These are phyloP conservation scores for Gobiocypris rarus DNA, from an alignment of 2,113 vertebrate species.

Conservation along the genomic window DNA sequence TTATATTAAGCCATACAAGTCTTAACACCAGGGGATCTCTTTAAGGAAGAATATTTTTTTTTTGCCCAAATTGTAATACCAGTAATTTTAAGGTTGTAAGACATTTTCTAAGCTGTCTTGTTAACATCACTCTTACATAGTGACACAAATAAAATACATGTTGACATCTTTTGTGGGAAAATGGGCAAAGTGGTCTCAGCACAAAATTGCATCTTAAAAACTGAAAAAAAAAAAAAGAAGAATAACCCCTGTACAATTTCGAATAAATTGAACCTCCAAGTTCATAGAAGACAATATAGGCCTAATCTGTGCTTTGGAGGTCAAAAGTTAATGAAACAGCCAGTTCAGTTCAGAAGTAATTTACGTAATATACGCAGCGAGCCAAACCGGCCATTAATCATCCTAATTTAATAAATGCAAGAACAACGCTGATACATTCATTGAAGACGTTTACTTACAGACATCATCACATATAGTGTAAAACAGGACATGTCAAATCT, in stretches of 20 bases:
- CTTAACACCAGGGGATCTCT: too few relatives aligned
- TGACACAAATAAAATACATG: not conserved
- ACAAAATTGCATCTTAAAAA: slow-evolving; percentile 9
- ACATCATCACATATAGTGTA: slow-evolving; percentile 70
- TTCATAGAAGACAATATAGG: slow-evolving; percentile 57
- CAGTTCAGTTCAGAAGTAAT: slow-evolving; percentile 79
- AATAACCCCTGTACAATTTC: not conserved
- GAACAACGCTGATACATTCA: slow-evolving; percentile 78
- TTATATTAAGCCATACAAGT: too few relatives aligned
- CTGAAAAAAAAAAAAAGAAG: not conserved
- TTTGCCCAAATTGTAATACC: not conserved
- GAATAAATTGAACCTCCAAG: slow-evolving; percentile 18
- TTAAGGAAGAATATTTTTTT: too few relatives aligned
- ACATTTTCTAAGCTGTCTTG: not conserved
- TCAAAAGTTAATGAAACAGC: slow-evolving; percentile 83
- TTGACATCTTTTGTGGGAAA: not conserved
- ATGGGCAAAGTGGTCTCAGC: not conserved
- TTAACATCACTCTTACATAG: not conserved
- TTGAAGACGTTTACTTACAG: slow-evolving; percentile 75
- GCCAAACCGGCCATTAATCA: slow-evolving; percentile 78
- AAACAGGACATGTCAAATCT: slow-evolving; percentile 74
- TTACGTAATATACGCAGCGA: slow-evolving; percentile 74
- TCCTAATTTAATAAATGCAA: slow-evolving; percentile 80
- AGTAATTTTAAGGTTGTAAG: not conserved
- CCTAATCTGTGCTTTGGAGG: slow-evolving; percentile 69